These are phyloP conservation scores for Kobus ellipsiprymnus DNA, from an alignment of 2,113 vertebrate genomes.

Conservation along the genomic window DNA sequence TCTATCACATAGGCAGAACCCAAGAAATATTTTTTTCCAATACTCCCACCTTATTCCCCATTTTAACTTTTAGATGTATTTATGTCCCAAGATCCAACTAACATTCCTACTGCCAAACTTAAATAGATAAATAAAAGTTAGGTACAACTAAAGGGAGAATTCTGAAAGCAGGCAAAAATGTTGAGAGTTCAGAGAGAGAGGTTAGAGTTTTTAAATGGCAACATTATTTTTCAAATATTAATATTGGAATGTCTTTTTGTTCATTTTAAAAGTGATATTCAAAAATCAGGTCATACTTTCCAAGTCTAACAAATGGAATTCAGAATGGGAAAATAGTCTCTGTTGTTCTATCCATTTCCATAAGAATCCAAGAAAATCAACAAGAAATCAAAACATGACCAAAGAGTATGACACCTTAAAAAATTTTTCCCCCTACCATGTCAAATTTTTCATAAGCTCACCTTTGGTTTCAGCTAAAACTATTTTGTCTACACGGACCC, in stretches of 20 bases:
- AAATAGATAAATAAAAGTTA: neutral
- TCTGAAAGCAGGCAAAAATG: neutral
- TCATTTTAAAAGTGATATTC: neutral
- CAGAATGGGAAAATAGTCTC: neutral
- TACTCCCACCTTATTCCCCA: neutral
- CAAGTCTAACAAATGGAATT: slow-evolving; percentile 6
- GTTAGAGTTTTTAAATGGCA: neutral
- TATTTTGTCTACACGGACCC: neutral
- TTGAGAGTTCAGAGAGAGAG: neutral
- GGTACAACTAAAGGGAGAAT: neutral
- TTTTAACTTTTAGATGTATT: neutral
- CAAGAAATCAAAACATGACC: slow-evolving; percentile 12
- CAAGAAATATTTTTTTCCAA: neutral
- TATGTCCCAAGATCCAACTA: neutral
- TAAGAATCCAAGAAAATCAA: slow-evolving; percentile 26
- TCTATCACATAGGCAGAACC: neutral
- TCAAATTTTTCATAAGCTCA: neutral
- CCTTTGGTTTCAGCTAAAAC: neutral
- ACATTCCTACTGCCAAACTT: neutral
- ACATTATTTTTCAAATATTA: neutral
- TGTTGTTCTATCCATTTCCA: neutral
- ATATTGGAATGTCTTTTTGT: neutral
- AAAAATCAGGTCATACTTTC: slow-evolving; percentile 15
- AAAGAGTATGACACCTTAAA: neutral
- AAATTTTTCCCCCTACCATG: neutral